A percentile compares a stretch with the other conserved stretches of the same genome.
Evolutionary conservation across 2,797 vertebrate genomes (phyloP).

Genomic region (Apodemus agrarius): DNA sequence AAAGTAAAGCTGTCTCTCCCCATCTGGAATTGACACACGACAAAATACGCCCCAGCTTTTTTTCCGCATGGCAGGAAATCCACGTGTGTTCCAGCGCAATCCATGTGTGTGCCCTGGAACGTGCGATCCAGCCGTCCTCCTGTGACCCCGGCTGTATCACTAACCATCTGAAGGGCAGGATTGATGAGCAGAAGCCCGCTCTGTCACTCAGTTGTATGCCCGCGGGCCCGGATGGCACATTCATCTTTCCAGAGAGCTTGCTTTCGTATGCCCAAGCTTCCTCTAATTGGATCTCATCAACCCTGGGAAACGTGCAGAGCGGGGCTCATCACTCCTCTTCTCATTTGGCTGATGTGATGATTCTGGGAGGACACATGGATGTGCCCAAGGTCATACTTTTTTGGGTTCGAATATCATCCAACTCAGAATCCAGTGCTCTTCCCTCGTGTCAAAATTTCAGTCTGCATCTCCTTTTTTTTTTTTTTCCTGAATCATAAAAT

Average conservation of each 20-base stretch:
- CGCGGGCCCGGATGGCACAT: slow-evolving; percentile 38
- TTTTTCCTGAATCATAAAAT: background rate
- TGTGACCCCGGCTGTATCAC: background rate
- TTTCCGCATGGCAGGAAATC: background rate
- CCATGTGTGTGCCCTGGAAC: slow-evolving; percentile 40
- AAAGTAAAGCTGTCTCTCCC: slow-evolving; percentile 48
- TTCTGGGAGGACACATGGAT: slow-evolving; percentile 34
- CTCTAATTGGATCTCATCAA: slow-evolving; percentile 55
- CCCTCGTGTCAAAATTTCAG: background rate
- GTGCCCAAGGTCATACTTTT: slow-evolving; percentile 68
- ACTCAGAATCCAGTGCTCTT: background rate
- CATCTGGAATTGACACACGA: slow-evolving; percentile 50
- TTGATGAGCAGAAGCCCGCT: slow-evolving; percentile 55
- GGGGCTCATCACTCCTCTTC: slow-evolving; percentile 38
- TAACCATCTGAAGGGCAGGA: background rate
- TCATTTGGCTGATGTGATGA: slow-evolving; percentile 45
- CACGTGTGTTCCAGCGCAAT: background rate
- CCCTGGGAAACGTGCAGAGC: slow-evolving; percentile 22
- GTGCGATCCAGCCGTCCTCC: background rate
- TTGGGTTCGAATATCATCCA: background rate
- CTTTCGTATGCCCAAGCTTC: slow-evolving; percentile 18
- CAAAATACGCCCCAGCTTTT: background rate
- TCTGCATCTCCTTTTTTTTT: background rate
- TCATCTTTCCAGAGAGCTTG: slow-evolving; percentile 56
- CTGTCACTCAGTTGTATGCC: slow-evolving; percentile 67